phyloP scores from a whole-genome alignment of 2,113 vertebrate species.

The Ariopsis seemanni region DNA sequence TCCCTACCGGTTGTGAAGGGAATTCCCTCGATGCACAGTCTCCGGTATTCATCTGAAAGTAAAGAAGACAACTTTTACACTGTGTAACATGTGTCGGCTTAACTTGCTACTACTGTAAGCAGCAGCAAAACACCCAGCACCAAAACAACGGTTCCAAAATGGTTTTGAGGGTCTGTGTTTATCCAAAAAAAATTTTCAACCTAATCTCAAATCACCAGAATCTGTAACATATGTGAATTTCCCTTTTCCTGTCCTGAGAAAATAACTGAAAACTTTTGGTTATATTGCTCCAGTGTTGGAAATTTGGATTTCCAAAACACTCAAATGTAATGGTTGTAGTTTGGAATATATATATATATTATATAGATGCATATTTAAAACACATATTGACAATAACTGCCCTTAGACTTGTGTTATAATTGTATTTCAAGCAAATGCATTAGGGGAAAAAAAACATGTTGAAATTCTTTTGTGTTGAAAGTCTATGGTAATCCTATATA shows the following conservation, averaged over 20 bases:
- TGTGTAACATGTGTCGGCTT: not conserved
- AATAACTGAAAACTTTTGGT: not conserved
- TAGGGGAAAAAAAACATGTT: not conserved
- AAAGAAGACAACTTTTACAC: not conserved
- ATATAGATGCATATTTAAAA: not conserved
- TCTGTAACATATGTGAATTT: too few species aligned
- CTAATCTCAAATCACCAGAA: not conserved
- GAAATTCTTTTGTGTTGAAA: not conserved
- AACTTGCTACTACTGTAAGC: not conserved
- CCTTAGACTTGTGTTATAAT: not conserved
- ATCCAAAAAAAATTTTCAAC: not conserved
- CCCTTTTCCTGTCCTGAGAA: not conserved
- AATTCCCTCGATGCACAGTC: slow-evolving; percentile 82
- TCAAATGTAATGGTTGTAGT: not conserved
- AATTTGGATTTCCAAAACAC: not conserved
- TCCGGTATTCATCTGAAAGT: slow-evolving; percentile 81
- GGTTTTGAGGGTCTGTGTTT: not conserved
- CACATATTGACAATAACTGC: not conserved
- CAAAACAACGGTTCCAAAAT: not conserved
- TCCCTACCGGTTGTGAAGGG: slow-evolving; percentile 61
- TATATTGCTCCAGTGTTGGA: not conserved
- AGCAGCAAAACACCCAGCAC: too few species aligned
- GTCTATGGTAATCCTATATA: not conserved
- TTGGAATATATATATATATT: not conserved
- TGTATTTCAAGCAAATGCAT: not conserved